phyloP scores from a whole-genome alignment of 2,888 invertebrate genomes.

The Stegophylla sp. region DNA sequence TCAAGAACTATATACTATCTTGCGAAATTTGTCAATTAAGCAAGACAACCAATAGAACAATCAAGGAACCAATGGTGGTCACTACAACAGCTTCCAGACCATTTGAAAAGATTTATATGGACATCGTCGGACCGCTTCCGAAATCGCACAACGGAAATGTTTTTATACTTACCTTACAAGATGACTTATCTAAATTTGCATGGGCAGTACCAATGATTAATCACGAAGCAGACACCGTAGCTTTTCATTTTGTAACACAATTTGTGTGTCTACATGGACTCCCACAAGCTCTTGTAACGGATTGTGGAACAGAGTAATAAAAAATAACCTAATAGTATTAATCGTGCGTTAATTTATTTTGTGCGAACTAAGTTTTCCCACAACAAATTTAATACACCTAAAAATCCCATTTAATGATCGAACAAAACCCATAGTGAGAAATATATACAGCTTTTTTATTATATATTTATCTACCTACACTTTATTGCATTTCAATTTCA shows the following conservation, averaged over 20 bases:
- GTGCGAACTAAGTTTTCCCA: no score
- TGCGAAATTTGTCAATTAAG: not conserved
- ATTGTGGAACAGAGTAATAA: conserved; percentile 13
- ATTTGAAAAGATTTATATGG: not conserved
- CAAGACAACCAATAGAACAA: not conserved
- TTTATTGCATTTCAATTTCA: no score
- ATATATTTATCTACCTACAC: no score
- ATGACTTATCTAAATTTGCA: not conserved
- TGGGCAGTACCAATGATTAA: not conserved
- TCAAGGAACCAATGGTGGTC: not conserved
- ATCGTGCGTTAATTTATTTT: no score
- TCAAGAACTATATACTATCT: no score
- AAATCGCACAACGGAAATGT: not conserved
- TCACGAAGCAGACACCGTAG: not conserved
- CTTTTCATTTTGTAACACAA: not conserved
- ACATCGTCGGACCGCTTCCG: not conserved
- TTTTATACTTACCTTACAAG: not conserved
- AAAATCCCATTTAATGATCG: no score
- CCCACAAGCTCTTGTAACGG: not conserved
- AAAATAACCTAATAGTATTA: no score
- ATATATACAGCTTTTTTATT: no score
- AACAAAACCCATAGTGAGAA: no score
- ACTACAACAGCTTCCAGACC: not conserved
- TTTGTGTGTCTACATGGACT: not conserved
- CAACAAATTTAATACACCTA: no score